Evolutionary conservation across 2,797 vertebrate genomes (phyloP).

Genomic region (Schizopygopsis pylzovi): DNA sequence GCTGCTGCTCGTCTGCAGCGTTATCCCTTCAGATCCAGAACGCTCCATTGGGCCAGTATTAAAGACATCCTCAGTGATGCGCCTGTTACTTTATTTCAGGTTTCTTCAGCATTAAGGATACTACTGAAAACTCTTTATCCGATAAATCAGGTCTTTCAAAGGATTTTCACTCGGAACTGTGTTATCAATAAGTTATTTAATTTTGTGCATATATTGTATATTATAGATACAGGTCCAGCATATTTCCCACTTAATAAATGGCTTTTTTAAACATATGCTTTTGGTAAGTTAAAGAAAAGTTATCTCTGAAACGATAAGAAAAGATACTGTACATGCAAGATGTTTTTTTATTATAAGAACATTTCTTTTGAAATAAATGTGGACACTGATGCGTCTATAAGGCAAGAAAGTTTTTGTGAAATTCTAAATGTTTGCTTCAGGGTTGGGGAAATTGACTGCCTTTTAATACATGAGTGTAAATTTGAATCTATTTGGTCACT

Average conservation of each 20-base stretch:
- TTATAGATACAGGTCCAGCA: slow-evolving; percentile 24
- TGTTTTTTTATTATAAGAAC: not conserved
- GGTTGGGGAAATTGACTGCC: not conserved
- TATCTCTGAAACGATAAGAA: not conserved
- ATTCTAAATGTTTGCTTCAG: not conserved
- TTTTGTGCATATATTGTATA: slow-evolving; percentile 10
- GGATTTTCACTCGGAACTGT: not conserved
- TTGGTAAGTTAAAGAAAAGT: not conserved
- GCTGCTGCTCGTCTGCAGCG: slow-evolving; percentile 32
- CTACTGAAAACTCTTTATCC: slow-evolving; percentile 1
- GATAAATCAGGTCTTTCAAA: slow-evolving; percentile 35
- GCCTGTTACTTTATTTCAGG: not conserved
- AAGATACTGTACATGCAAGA: not conserved
- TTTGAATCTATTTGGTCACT: not conserved
- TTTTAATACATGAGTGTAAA: not conserved
- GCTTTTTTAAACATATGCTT: not conserved
- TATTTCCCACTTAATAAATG: not conserved
- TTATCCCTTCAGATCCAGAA: slow-evolving; percentile 15
- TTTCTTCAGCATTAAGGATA: slow-evolving; percentile 21
- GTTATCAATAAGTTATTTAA: slow-evolving; percentile 40
- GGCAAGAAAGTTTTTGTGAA: not conserved
- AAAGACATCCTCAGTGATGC: not conserved
- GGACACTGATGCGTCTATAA: not conserved
- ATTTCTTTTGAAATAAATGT: not conserved
- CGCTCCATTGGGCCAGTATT: slow-evolving; percentile 9